Base-by-base conservation (phyloP, 2,113 vertebrate genomes). In the Lasiurus borealis region DNA sequence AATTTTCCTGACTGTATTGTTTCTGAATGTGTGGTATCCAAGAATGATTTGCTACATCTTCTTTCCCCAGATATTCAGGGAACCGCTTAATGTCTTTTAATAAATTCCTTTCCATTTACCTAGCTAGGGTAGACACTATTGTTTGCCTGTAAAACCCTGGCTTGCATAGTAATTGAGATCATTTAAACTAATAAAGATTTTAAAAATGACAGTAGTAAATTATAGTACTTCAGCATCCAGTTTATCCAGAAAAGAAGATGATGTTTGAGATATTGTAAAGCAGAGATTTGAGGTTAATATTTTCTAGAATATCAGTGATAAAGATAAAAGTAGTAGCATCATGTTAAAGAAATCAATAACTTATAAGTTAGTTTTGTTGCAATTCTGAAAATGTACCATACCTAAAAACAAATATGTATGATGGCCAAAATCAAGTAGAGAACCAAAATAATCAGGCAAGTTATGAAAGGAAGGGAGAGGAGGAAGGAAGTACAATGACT, bases 311-410 rank as follows among this genome's bases (percentile, higher is more conserved):
- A 59, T 27, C 31, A 57, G 44, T 84, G 57, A 69, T 34, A 29
- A 84, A 90, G n/a, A 77, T 97, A 31, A 84, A 84, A 85, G 23
- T 64, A 90, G 68, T 69, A 59, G n/a, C 48, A 80, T 95, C 87
- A 81, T 76, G 59, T 76, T 73, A 91, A 93, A 81, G 72, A 59
- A 16, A 84, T 16, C 5, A 76, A 82, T 87, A 88, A 14, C 31
- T 18, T 92, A 77, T 83, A 72, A 91, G 27, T 73, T 73, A 78
- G 29, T 78, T 93, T 94, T 86, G 40, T 31, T 83, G 29, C 88
- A 88, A 50, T 76, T 94, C 66, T 77, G 18, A 27, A 94, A 88
- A 93, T 87, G 64, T 57, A 88, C 13, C 62, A 36, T 81, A 76
- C 21, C 14, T 71, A 76, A 92, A 92, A 78, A 68, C 34, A 78